These are phyloP conservation scores for Proales similis DNA, from an alignment of 1,140 invertebrate genomes.

Conservation along the genomic window DNA sequence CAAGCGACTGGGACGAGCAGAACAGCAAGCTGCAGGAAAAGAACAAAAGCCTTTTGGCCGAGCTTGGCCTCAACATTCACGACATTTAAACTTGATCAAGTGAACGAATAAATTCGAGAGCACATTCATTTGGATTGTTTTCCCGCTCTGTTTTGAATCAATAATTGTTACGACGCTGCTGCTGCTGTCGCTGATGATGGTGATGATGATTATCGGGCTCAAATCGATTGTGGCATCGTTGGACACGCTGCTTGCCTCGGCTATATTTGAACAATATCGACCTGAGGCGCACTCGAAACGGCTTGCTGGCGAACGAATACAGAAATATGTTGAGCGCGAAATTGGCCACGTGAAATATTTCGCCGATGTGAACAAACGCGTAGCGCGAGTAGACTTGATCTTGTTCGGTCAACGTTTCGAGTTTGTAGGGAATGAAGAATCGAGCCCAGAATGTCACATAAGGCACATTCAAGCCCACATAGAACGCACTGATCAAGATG, in stretches of 20 bases:
- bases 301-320: constrained; percentile 18
- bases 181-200: too few species aligned
- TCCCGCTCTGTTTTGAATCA: too few species aligned
- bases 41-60: constrained; percentile 18
- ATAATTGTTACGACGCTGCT: too few species aligned
- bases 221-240: too few species aligned
- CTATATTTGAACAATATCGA: too few species aligned
- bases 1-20: constrained; percentile 14
- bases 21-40: constrained; percentile 23
- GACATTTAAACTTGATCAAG: too few species aligned
- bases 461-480: constrained; percentile 21
- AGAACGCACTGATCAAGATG: constrained; percentile 1
- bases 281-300: too few species aligned
- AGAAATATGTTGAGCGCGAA: constrained; percentile 15
- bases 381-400: constrained; percentile 12
- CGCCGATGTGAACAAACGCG: constrained; percentile 9
- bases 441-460: constrained; percentile 12
- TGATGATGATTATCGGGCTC: too few species aligned
- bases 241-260: too few species aligned
- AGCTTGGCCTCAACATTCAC: constrained; percentile 34
- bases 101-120: too few species aligned
- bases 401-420: background rate
- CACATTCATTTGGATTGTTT: too few species aligned
- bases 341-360: constrained; percentile 29
- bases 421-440: constrained; percentile 23